These are phyloP conservation scores for Cryptus armator DNA, from an alignment of 2,888 invertebrate species.

Conservation along the genomic window DNA sequence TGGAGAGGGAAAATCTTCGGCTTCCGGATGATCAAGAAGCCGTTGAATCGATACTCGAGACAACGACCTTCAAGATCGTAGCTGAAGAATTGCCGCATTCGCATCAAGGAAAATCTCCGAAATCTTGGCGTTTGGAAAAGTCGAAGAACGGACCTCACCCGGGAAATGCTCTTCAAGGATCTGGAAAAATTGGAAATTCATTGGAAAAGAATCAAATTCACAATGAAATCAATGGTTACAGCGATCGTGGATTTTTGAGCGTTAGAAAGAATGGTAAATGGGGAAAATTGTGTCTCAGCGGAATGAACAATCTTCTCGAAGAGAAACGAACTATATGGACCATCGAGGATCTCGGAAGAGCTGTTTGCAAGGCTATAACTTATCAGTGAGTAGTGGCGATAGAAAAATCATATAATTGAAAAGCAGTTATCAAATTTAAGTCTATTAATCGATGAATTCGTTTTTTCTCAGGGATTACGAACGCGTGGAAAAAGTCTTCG, in stretches of 20 bases:
- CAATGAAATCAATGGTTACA: constrained; percentile 81
- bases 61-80: constrained; percentile 75
- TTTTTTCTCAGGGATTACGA: constrained; percentile 83
- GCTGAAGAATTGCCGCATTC: constrained; percentile 44
- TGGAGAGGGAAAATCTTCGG: not conserved
- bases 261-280: constrained; percentile 91
- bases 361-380: constrained; percentile 92
- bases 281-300: constrained; percentile 92
- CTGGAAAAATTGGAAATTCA: constrained; percentile 66
- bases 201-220: constrained; percentile 59
- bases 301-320: constrained; percentile 88
- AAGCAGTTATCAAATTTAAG: not conserved
- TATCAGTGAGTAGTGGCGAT: constrained; percentile 87
- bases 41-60: constrained; percentile 76
- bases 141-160: constrained; percentile 64
- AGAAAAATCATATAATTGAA: not conserved
- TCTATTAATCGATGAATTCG: not conserved
- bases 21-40: constrained; percentile 75
- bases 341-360: constrained; percentile 90
- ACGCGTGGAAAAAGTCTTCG: constrained; percentile 82
- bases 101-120: constrained; percentile 71
- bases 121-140: constrained; percentile 70
- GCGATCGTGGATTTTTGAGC: constrained; percentile 89
- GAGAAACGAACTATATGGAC: constrained; percentile 88
- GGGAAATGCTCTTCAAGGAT: constrained; percentile 70